Percentiles rank a stretch among this genome's conserved stretches.
phyloP scores from a whole-genome alignment of 2,113 vertebrate genomes.

The Ammodytes marinus region DNA sequence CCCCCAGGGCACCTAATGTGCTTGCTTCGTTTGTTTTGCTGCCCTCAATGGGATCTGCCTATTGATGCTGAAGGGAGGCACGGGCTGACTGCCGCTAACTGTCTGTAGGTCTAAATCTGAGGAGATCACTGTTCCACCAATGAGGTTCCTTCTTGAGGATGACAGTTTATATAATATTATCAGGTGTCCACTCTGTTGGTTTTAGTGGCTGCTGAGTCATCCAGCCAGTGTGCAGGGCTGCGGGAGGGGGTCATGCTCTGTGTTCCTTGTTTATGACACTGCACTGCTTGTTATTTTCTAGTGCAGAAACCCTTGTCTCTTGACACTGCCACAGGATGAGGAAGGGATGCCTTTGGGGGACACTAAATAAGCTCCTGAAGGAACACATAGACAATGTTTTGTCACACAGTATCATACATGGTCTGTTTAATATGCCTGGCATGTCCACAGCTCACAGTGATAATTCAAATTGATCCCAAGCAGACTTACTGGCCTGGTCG shows the following conservation, averaged over 20 bases:
- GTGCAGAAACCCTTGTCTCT: constrained; percentile 34
- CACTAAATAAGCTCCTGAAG: constrained; percentile 53
- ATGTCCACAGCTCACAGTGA: background rate
- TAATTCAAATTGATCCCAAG: constrained; percentile 23
- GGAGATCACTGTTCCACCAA: constrained; percentile 44
- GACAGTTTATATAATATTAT: constrained; percentile 24
- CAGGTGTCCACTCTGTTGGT: constrained; percentile 16
- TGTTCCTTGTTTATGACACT: constrained; percentile 5
- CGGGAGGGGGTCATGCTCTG: background rate
- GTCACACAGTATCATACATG: background rate
- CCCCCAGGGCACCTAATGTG: constrained; percentile 41
- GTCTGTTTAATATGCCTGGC: background rate
- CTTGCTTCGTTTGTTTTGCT: constrained; percentile 57
- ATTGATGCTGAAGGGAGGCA: constrained; percentile 44
- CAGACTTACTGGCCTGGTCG: background rate
- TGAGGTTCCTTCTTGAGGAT: constrained; percentile 13
- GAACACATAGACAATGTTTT: constrained; percentile 14
- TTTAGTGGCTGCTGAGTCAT: background rate
- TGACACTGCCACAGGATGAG: constrained; percentile 11
- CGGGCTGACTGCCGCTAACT: constrained; percentile 7
- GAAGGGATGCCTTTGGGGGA: constrained; percentile 21
- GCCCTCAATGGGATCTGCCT: constrained; percentile 49
- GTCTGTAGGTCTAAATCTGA: constrained; percentile 33
- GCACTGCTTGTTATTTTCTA: constrained; percentile 21
- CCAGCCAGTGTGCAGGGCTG: background rate